A percentile compares a stretch with the other conserved stretches of the same genome.
These are phyloP conservation scores for Muscina levida DNA, from an alignment of 2,888 invertebrate species.

Conservation along the genomic window DNA sequence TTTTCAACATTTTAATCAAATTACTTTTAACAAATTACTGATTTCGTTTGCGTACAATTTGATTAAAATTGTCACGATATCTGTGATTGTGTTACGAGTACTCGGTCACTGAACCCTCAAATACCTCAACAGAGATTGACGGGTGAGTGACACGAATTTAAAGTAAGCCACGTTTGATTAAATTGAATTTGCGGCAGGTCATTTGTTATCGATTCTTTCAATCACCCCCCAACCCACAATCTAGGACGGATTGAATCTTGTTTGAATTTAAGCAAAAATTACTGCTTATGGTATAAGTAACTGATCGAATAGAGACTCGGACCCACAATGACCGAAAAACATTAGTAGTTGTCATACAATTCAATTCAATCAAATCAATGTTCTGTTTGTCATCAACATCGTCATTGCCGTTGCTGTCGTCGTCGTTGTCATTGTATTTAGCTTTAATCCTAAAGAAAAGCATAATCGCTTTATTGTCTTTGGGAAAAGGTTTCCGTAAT, in stretches of 20 bases:
- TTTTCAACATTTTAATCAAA: no score
- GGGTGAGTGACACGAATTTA: constrained; percentile 8
- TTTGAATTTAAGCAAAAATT: constrained; percentile 12
- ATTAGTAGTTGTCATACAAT: constrained; percentile 22
- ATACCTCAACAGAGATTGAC: background rate
- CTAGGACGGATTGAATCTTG: background rate
- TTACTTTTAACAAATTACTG: no score
- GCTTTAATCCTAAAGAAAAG: constrained; percentile 1
- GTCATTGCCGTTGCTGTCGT: background rate
- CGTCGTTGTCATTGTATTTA: background rate
- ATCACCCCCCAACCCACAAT: background rate
- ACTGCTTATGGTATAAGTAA: constrained; percentile 16
- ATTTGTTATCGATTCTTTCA: background rate
- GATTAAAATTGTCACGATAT: background rate
- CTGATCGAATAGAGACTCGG: constrained; percentile 2
- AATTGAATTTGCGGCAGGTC: background rate
- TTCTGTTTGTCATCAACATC: constrained; percentile 2
- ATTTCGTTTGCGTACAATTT: no score
- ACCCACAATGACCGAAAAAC: background rate
- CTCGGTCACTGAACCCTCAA: background rate
- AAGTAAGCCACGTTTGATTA: background rate
- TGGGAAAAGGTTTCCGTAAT: constrained; percentile 58
- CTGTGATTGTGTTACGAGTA: constrained; percentile 9
- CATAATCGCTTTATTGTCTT: constrained; percentile 57
- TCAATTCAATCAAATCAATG: constrained; percentile 50